phyloP scores from a whole-genome alignment of 1,140 invertebrate genomes.

The Hirudo medicinalis region DNA sequence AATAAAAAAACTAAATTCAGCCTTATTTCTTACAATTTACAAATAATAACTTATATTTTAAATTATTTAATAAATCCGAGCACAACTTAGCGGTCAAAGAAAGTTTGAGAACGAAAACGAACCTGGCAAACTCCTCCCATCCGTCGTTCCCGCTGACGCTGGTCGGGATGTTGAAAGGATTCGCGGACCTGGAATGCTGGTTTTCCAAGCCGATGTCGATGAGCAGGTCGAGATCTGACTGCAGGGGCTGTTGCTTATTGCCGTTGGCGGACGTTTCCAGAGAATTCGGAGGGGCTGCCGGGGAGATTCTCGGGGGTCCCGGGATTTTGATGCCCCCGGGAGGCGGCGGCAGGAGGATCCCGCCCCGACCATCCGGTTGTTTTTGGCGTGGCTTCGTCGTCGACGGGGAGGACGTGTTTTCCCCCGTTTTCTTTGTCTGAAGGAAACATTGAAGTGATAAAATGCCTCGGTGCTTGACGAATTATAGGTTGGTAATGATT shows the following conservation, averaged over 20 bases:
- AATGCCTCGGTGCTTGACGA: too few relatives aligned
- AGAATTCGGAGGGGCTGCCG: constrained; percentile 48
- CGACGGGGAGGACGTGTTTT: constrained; percentile 27
- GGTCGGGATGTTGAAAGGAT: constrained; percentile 7
- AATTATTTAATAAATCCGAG: background rate
- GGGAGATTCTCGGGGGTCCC: constrained; percentile 49
- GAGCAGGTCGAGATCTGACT: background rate
- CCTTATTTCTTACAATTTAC: background rate
- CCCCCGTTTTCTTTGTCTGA: background rate
- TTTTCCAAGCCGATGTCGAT: constrained; percentile 35
- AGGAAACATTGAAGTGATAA: too few relatives aligned
- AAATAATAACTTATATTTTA: background rate
- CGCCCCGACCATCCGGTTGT: constrained; percentile 40
- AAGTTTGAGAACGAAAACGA: background rate
- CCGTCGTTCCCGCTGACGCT: constrained; percentile 9
- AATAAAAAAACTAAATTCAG: background rate
- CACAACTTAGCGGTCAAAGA: background rate
- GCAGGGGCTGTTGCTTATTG: background rate
- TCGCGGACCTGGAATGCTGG: constrained; percentile 22
- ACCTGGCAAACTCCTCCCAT: constrained; percentile 16
- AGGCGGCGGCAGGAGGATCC: constrained; percentile 63
- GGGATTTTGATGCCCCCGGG: constrained; percentile 58
- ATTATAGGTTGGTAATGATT: too few relatives aligned
- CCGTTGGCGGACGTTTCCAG: background rate
- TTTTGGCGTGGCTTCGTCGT: constrained; percentile 43